Evolutionary conservation across 2,797 vertebrate species (phyloP), one percentile per base, ranked within the genome.

Genomic region (Crax fasciolata): DNA sequence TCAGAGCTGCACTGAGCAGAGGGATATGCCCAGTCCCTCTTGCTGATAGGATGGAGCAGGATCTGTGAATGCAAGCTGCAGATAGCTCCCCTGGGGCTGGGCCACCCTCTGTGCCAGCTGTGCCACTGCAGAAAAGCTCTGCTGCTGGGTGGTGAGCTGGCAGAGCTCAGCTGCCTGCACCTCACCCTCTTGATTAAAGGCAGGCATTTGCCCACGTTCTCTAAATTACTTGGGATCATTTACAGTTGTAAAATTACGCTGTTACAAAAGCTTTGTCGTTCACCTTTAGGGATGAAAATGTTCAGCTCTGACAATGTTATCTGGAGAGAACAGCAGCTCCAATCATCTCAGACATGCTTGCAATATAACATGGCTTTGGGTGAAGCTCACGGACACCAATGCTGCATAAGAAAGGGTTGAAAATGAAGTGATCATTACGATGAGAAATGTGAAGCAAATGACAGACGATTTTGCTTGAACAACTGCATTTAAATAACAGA

Each of bases 261-360:
- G 63, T 62, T 86, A 94, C 87, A 90, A 94, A 94, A 94, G 87
- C 84, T 87, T 77, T 95, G 93, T 91, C 80, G 39, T 82, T 94
- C 90, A 80, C 71, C 86, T 95, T 93, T 39, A 83, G 89, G 75
- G 75, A 73, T 62, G 44, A 82, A 74, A 74, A 15, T 62, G 82
- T 73, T 96, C 38, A 13, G 71, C 88, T 84, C 89, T 92, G 74
- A 97, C 96, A 96, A 93, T 90, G 96, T 96, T 97, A 97, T 96
- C 97, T 96, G 35, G 87, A 59, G 84, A 65, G 59, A 94, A 24
- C 96, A 97, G 96, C 88, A 86, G 87, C 78, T 75, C 74, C 67
- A 79, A 83, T 93, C 46, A 83, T 24, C 71, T 91, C 89, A 63
- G n/a, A 78, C 79, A 91, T 25, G 39, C 86, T 88, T 77, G 92